Evolutionary conservation across 2,888 invertebrate genomes (phyloP).

Genomic region (Trimorus sp.): DNA sequence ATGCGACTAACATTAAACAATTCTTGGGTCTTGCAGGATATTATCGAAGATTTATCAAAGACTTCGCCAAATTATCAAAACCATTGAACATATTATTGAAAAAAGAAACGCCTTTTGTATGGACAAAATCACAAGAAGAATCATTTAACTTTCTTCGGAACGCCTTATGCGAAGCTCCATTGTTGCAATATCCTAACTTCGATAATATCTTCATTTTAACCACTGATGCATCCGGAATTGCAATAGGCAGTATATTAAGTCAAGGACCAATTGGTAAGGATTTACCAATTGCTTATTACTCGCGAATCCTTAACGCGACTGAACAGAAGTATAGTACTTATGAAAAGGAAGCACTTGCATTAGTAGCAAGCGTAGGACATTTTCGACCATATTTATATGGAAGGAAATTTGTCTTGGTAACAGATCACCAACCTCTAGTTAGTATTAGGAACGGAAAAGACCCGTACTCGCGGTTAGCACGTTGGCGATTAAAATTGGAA

Average conservation of each 20-base stretch:
- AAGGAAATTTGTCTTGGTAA: constrained; percentile 15
- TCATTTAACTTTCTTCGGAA: background rate
- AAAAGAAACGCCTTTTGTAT: background rate
- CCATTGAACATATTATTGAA: background rate
- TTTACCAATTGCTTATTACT: too few relatives aligned
- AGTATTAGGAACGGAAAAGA: too few relatives aligned
- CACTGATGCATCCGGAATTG: background rate
- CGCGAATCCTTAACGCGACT: too few relatives aligned
- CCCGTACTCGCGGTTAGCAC: too few relatives aligned
- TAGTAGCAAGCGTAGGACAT: background rate
- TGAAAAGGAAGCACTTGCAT: constrained; percentile 14
- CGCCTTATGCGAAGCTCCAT: background rate
- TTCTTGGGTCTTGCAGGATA: too few relatives aligned
- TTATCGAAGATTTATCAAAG: background rate
- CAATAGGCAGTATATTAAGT: background rate
- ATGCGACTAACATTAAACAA: too few relatives aligned
- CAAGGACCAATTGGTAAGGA: background rate
- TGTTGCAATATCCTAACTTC: too few relatives aligned
- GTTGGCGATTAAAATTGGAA: too few relatives aligned
- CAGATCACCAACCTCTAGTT: constrained; percentile 21
- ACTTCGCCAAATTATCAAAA: background rate
- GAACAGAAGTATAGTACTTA: constrained; percentile 10
- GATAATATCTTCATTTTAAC: background rate
- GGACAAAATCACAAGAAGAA: background rate
- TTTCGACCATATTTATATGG: too few relatives aligned